Conservation (phyloP, 2,888 invertebrate genomes). For the Lepidocyrtoides sp. region DNA sequence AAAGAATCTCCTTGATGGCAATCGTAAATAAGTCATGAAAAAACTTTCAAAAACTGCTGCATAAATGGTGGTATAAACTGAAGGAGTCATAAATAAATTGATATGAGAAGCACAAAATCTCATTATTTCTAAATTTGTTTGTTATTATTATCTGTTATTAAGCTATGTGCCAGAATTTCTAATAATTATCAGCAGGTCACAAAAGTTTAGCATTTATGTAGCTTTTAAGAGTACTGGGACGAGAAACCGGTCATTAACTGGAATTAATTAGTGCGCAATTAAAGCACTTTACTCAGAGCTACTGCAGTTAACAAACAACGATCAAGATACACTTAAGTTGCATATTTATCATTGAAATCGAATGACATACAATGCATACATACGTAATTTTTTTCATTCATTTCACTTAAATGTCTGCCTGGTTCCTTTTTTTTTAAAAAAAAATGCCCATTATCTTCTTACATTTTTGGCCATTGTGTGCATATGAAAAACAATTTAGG, state of each 20-base stretch:
- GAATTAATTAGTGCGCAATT: slow-evolving; percentile 45
- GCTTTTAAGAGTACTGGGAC: neutral
- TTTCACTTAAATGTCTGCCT: too few relatives aligned
- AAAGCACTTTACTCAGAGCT: neutral
- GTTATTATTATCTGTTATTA: neutral
- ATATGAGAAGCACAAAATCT: slow-evolving; percentile 4
- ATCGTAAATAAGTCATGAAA: slow-evolving; percentile 23
- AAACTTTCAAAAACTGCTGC: slow-evolving; percentile 29
- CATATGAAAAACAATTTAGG: neutral
- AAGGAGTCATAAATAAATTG: slow-evolving; percentile 16
- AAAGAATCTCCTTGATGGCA: slow-evolving; percentile 1
- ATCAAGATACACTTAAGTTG: neutral
- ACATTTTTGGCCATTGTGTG: neutral
- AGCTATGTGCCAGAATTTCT: slow-evolving; percentile 31
- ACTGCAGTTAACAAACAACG: neutral
- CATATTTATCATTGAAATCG: slow-evolving; percentile 7
- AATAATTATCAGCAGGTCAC: slow-evolving; percentile 13
- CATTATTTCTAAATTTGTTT: slow-evolving; percentile 1
- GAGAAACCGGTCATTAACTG: slow-evolving; percentile 21
- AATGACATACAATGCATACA: neutral
- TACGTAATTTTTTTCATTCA: too few relatives aligned
- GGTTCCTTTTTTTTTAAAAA: too few relatives aligned
- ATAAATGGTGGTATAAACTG: too few relatives aligned
- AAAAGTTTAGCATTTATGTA: neutral
- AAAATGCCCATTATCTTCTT: too few relatives aligned